Conservation (phyloP, 2,888 invertebrate species). For the Cheilosia scutellata region DNA sequence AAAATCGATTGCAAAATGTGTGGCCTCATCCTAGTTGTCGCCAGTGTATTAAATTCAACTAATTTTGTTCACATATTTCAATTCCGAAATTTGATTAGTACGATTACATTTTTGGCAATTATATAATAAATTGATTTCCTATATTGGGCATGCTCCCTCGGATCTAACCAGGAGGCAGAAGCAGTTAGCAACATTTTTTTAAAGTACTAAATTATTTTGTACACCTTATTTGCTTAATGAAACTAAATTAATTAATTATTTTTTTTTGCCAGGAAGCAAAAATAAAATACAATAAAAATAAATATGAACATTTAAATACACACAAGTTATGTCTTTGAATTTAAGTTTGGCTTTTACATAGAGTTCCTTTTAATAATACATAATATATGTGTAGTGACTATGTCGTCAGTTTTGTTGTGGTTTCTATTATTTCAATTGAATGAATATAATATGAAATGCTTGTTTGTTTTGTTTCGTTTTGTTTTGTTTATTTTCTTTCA, state of each 20-base stretch:
- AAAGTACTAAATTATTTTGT: slow-evolving; percentile 26
- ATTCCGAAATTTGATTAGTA: too few species aligned
- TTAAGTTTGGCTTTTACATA: slow-evolving; percentile 74
- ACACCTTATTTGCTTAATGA: slow-evolving; percentile 35
- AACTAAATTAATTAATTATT: not conserved
- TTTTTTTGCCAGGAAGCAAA: not conserved
- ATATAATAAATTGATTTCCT: too few species aligned
- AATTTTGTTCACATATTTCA: too few species aligned
- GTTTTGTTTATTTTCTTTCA: slow-evolving; percentile 64
- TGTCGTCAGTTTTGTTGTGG: slow-evolving; percentile 51
- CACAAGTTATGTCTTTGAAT: slow-evolving; percentile 66
- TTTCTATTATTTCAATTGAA: slow-evolving; percentile 59
- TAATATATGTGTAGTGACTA: slow-evolving; percentile 29
- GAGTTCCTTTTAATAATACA: slow-evolving; percentile 34
- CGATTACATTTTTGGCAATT: too few species aligned
- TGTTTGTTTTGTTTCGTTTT: slow-evolving; percentile 66
- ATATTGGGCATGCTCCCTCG: not conserved
- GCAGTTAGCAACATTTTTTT: not conserved
- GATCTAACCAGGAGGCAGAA: not conserved
- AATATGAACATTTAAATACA: slow-evolving; percentile 12
- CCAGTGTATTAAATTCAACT: too few species aligned
- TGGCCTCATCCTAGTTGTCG: too few species aligned
- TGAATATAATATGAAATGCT: slow-evolving; percentile 58
- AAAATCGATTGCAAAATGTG: too few species aligned
- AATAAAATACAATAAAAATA: slow-evolving; percentile 12